Percentiles rank a stretch among this genome's conserved stretches.
Evolutionary conservation across 1,140 invertebrate species (phyloP).

Genomic region (Chrysoperla carnea): DNA sequence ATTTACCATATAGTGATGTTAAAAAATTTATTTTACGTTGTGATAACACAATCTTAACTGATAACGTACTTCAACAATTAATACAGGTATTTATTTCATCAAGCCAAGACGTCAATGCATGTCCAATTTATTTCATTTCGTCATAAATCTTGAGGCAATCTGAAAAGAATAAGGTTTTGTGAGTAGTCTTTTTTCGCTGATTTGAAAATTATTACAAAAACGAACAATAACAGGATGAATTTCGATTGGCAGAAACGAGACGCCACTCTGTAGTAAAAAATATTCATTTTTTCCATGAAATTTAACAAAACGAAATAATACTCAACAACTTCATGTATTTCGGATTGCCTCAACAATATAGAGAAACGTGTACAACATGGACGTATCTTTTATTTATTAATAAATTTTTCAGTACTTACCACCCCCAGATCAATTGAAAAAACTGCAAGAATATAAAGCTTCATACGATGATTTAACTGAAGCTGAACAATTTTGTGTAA

Average conservation of each 20-base stretch:
- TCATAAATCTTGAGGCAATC: no score
- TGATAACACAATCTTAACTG: slow-evolving; percentile 66
- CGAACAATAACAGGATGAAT: no score
- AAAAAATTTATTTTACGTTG: slow-evolving; percentile 67
- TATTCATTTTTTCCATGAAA: no score
- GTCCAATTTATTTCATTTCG: background rate
- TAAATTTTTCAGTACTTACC: slow-evolving; percentile 56
- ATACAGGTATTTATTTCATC: slow-evolving; percentile 31
- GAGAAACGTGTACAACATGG: no score
- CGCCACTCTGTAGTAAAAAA: no score
- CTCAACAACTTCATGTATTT: no score
- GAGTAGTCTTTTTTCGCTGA: slow-evolving; percentile 10
- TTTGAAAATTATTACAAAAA: no score
- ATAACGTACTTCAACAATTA: slow-evolving; percentile 65
- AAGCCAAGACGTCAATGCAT: no score
- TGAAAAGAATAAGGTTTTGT: no score
- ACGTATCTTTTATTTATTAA: background rate
- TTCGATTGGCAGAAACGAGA: no score
- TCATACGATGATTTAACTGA: slow-evolving; percentile 71
- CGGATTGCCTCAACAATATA: no score
- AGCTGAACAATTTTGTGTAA: slow-evolving; percentile 87
- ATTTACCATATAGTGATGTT: slow-evolving; percentile 73
- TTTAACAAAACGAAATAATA: no score
- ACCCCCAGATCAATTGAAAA: slow-evolving; percentile 70
- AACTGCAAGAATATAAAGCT: slow-evolving; percentile 60